Evolutionary conservation across 2,113 vertebrate genomes (phyloP).

Genomic region (Tinamus guttatus): DNA sequence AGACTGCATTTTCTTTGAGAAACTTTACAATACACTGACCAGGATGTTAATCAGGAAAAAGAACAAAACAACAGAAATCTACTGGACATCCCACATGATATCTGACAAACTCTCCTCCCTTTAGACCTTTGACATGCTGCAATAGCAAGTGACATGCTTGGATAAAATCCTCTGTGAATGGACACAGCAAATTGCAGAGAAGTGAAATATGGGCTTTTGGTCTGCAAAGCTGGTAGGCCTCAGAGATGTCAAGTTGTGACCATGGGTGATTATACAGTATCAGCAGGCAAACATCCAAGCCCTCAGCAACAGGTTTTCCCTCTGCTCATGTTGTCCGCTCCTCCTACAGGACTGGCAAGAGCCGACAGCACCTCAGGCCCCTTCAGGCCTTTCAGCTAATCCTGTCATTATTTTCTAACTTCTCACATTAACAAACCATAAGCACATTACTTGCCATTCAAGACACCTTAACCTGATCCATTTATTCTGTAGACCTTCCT

Average conservation of each 20-base stretch:
- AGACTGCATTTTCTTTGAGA: neutral
- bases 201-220: neutral
- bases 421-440: neutral
- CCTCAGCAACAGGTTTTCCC: neutral
- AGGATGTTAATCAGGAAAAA: neutral
- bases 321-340: neutral
- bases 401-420: neutral
- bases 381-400: neutral
- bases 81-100: neutral
- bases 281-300: neutral
- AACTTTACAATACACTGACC: neutral
- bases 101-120: neutral
- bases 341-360: neutral
- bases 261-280: neutral
- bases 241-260: neutral
- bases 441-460: neutral
- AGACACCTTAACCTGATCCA: neutral
- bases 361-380: neutral
- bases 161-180: neutral
- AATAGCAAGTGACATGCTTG: neutral
- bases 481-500: neutral
- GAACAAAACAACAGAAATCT: neutral
- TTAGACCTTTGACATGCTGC: slow-evolving; percentile 4
- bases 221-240: neutral
- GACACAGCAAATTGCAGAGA: neutral